phyloP scores from a whole-genome alignment of 2,888 invertebrate genomes.

The Aphodius sticticus region DNA sequence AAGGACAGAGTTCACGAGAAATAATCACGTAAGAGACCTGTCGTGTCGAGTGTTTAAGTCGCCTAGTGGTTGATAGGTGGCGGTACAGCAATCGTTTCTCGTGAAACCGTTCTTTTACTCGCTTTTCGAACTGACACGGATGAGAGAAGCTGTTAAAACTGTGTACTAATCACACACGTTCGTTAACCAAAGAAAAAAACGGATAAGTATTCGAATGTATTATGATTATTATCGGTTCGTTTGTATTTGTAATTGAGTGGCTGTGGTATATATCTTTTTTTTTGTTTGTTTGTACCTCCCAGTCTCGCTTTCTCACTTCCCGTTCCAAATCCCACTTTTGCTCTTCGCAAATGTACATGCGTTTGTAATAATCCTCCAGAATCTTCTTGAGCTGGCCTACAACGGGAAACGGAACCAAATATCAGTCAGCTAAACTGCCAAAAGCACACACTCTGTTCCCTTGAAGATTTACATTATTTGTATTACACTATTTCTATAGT shows the following conservation, averaged over 20 bases:
- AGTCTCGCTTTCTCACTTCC: constrained; percentile 99
- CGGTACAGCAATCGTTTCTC: background rate
- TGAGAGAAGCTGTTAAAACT: constrained; percentile 32
- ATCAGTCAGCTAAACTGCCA: constrained; percentile 52
- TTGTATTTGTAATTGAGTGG: constrained; percentile 27
- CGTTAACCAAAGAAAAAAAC: constrained; percentile 24
- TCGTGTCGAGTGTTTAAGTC: background rate
- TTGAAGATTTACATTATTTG: constrained; percentile 6
- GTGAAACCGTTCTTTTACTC: background rate
- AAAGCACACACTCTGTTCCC: constrained; percentile 33
- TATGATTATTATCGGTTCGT: constrained; percentile 15
- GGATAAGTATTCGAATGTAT: constrained; percentile 20
- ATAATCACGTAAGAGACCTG: background rate
- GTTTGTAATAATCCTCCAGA: constrained; percentile 95
- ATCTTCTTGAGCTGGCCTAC: constrained; percentile 90
- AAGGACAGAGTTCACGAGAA: background rate
- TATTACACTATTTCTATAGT: background rate
- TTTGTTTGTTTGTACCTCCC: constrained; percentile 81
- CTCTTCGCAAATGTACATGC: constrained; percentile 97
- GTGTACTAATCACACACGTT: constrained; percentile 20
- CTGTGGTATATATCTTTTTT: constrained; percentile 18
- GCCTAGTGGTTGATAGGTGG: background rate
- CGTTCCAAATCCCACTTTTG: constrained; percentile 99
- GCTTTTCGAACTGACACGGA: background rate
- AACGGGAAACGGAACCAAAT: constrained; percentile 62